Evolutionary conservation across 2,888 invertebrate genomes (phyloP).

Genomic region (Chironomus riparius): DNA sequence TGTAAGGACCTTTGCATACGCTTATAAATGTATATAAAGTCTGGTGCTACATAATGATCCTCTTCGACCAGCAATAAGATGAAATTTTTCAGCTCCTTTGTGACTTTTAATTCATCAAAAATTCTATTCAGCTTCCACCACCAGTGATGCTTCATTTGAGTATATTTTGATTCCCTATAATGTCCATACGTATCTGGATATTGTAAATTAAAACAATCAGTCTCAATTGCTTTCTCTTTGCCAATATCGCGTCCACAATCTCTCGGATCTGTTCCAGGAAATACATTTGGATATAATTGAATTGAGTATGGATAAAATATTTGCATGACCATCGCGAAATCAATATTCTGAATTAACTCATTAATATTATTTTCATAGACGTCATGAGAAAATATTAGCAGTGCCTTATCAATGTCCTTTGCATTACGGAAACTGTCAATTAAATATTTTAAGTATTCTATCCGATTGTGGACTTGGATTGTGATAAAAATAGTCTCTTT

Average conservation of each 20-base stretch:
- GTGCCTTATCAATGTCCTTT: slow-evolving; percentile 67
- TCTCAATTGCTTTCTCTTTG: slow-evolving; percentile 46
- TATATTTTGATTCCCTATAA: slow-evolving; percentile 85
- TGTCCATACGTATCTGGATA: slow-evolving; percentile 88
- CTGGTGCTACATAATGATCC: slow-evolving; percentile 87
- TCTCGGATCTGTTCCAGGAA: slow-evolving; percentile 79
- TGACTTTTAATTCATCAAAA: slow-evolving; percentile 71
- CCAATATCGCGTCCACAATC: slow-evolving; percentile 78
- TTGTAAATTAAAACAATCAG: slow-evolving; percentile 67
- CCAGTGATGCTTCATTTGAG: slow-evolving; percentile 96
- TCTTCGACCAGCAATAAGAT: slow-evolving; percentile 83
- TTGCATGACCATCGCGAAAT: slow-evolving; percentile 73
- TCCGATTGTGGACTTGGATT: slow-evolving; percentile 76
- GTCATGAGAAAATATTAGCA: slow-evolving; percentile 88
- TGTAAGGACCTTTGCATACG: slow-evolving; percentile 61
- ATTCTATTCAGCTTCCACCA: slow-evolving; percentile 94
- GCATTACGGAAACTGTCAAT: slow-evolving; percentile 80
- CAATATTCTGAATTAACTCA: slow-evolving; percentile 69
- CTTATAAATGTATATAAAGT: slow-evolving; percentile 73
- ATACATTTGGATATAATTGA: slow-evolving; percentile 76
- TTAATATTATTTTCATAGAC: slow-evolving; percentile 80
- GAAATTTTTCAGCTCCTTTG: slow-evolving; percentile 58
- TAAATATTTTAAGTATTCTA: slow-evolving; percentile 75
- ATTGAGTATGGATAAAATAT: slow-evolving; percentile 90
- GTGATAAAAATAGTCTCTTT: slow-evolving; percentile 27